Base-by-base conservation (phyloP, 1,140 invertebrate species). In the Penaeus japonicus region DNA sequence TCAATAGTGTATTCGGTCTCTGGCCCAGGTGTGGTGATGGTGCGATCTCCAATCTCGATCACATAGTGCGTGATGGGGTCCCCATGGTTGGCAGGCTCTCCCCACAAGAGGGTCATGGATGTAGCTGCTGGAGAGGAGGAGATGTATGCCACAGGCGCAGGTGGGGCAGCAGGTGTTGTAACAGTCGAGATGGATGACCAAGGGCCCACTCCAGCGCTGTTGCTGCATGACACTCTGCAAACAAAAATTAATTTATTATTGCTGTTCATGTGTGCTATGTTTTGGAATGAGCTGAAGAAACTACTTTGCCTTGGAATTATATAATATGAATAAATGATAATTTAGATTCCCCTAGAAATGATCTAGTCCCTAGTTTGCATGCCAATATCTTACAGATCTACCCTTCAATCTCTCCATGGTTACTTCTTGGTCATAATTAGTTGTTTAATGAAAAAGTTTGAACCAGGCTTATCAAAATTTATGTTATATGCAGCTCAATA, bases 51-150 rank as follows among this genome's bases (percentile, higher is more conserved):
- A 30, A 96, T 91, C 86, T 97, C 96, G 59, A 97, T 94, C 86
- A 95, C 95, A 91, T 98, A 97, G 84, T 95, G 94, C 22, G 94
- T 93, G 89, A 98, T 95, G 20, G 94, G 93, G 1, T 95, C 94
- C 12, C 96, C 96, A 92, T 98, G 95, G 77, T 92, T 92, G 55
- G 94, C 92, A 4, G 97, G 96, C 89, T 94, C 94, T 55, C 95
- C 93, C 97, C 97, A 98, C 81, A 93, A 93, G 27, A 97, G 91
- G 1, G 93, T 93, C 22, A 96, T 94, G 47, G 94, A 94, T 27
- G 94, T 95, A 27, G 96, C 95, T 53, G 95, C 95, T 18, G 95
- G 92, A 12, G 91, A 91, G 80, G 93, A 93, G 85, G 94, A 94
- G 30, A 95, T 93, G 79, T 94, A 94, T 32, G 94, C 92, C 4